Conservation (phyloP, 2,888 invertebrate genomes). For the Hydraecia micacea region DNA sequence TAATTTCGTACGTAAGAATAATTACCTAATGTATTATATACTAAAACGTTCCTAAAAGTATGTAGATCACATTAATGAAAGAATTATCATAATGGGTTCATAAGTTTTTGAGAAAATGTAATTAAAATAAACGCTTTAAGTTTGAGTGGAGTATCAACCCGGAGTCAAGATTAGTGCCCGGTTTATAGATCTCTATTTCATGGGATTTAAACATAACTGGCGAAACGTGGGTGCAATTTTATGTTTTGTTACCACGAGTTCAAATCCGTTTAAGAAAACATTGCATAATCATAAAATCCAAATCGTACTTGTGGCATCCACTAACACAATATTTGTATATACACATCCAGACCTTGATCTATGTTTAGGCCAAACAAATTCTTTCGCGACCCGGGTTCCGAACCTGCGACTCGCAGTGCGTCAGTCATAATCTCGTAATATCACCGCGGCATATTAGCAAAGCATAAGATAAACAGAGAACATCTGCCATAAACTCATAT, state of each 20-base stretch:
- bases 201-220: not conserved
- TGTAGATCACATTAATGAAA: too few relatives aligned
- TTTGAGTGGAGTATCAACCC: not conserved
- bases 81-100: too few relatives aligned
- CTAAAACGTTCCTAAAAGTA: too few relatives aligned
- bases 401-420: constrained; percentile 27
- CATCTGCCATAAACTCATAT: constrained; percentile 43
- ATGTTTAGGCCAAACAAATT: constrained; percentile 41
- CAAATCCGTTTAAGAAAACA: not conserved
- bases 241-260: not conserved
- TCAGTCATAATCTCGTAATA: constrained; percentile 45
- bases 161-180: not conserved
- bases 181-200: not conserved
- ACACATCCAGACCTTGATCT: constrained; percentile 35
- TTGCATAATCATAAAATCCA: constrained; percentile 11
- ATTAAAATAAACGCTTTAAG: not conserved
- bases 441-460: constrained; percentile 31
- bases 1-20: too few relatives aligned
- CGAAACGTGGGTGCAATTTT: not conserved
- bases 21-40: too few relatives aligned
- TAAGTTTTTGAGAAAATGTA: too few relatives aligned
- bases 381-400: constrained; percentile 16
- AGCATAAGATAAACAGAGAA: constrained; percentile 46
- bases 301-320: constrained; percentile 18
- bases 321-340: constrained; percentile 21